Evolutionary conservation across 2,113 vertebrate species (phyloP).

Genomic region (Epinephelus lanceolatus): DNA sequence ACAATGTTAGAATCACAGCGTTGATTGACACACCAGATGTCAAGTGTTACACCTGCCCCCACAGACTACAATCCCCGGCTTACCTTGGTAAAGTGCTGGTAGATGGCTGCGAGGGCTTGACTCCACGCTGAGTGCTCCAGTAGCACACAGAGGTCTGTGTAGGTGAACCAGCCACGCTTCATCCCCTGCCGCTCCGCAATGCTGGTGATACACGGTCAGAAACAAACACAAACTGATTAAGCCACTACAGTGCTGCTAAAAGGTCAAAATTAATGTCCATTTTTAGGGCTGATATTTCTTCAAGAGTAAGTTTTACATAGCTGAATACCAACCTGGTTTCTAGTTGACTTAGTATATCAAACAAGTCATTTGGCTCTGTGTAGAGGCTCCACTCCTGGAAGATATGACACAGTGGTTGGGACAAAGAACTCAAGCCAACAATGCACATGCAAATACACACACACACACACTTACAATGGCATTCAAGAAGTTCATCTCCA

Average conservation of each 20-base stretch:
- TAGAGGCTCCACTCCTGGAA: slow-evolving; percentile 95
- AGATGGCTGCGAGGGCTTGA: slow-evolving; percentile 88
- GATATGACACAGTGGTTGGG: not conserved
- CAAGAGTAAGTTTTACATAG: not conserved
- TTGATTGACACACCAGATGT: too few relatives aligned
- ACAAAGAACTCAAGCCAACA: not conserved
- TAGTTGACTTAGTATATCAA: slow-evolving; percentile 91
- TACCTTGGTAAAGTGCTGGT: slow-evolving; percentile 93
- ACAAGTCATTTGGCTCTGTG: slow-evolving; percentile 91
- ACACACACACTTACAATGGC: slow-evolving; percentile 89
- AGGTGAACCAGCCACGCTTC: slow-evolving; percentile 97
- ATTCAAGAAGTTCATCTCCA: slow-evolving; percentile 96
- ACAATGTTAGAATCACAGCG: not conserved
- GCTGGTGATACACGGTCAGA: slow-evolving; percentile 72
- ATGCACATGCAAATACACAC: not conserved
- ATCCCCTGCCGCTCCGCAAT: slow-evolving; percentile 93
- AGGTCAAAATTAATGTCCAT: too few relatives aligned
- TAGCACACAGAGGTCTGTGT: slow-evolving; percentile 96
- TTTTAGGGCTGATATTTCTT: too few relatives aligned
- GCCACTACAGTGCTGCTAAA: not conserved
- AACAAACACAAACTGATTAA: not conserved
- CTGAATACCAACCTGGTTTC: slow-evolving; percentile 90
- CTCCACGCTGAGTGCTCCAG: slow-evolving; percentile 93
- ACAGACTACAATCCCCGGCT: slow-evolving; percentile 15
- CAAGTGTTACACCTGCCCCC: not conserved